phyloP scores from a whole-genome alignment of 2,797 vertebrate genomes.

The Mormyrops boulengeri region DNA sequence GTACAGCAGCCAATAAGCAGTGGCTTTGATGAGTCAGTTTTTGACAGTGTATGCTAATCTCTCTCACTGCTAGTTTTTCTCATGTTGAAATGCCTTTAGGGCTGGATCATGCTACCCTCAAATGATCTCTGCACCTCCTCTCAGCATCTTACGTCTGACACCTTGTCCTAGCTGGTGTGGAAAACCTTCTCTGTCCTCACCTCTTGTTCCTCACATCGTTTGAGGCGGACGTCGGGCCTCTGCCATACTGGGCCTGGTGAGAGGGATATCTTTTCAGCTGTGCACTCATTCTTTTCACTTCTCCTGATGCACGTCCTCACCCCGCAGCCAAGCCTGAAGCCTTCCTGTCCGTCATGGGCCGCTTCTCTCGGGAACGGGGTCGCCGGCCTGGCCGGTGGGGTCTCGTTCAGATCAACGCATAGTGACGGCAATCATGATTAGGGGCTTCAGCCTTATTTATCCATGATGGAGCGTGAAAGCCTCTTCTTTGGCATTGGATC shows the following conservation, averaged over 20 bases:
- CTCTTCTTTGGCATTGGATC: neutral
- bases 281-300: neutral
- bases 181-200: neutral
- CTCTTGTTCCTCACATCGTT: neutral
- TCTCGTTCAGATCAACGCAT: neutral
- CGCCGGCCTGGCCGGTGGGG: neutral
- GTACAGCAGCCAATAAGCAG: neutral
- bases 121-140: neutral
- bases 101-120: neutral
- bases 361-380: neutral
- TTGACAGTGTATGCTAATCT: conserved; percentile 4
- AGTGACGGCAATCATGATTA: neutral
- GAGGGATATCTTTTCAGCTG: neutral
- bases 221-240: neutral
- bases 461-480: neutral
- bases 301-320: neutral
- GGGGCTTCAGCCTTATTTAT: neutral
- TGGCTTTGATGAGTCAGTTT: neutral
- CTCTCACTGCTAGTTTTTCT: neutral
- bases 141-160: neutral
- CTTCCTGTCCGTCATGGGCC: neutral
- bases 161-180: neutral
- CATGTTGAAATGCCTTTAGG: neutral
- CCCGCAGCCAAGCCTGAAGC: neutral
- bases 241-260: neutral